Conservation (phyloP, 2,888 invertebrate genomes). For the Branchipolynoe longqiensis region DNA sequence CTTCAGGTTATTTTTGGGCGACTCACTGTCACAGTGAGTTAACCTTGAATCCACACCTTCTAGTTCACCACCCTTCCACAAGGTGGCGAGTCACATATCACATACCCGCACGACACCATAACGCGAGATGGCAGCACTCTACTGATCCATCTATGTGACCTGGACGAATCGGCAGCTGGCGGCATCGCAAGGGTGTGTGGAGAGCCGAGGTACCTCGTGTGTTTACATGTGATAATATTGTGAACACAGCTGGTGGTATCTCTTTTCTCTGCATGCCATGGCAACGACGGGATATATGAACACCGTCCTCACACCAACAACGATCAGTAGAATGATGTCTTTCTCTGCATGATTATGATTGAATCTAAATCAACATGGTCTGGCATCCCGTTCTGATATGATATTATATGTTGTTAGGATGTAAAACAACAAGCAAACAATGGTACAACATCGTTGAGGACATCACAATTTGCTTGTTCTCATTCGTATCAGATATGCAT, state of each 20-base stretch:
- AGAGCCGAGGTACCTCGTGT: constrained; percentile 69
- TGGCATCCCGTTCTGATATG: too few relatives aligned
- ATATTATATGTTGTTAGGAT: too few relatives aligned
- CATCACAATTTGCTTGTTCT: constrained; percentile 27
- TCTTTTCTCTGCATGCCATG: constrained; percentile 70
- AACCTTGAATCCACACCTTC: too few relatives aligned
- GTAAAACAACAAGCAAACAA: too few relatives aligned
- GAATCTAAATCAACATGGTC: neutral
- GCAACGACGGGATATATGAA: constrained; percentile 23
- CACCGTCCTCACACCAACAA: neutral
- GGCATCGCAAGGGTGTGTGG: neutral
- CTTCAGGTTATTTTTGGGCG: too few relatives aligned
- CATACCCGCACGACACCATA: too few relatives aligned
- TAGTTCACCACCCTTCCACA: too few relatives aligned
- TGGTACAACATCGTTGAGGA: neutral
- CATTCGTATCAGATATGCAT: constrained; percentile 88
- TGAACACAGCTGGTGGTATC: constrained; percentile 83
- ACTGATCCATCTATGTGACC: too few relatives aligned
- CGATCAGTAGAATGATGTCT: neutral
- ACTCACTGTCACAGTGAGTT: too few relatives aligned
- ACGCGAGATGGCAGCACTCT: too few relatives aligned
- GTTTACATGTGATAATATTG: constrained; percentile 83
- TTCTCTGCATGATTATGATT: neutral
- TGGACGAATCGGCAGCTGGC: too few relatives aligned
- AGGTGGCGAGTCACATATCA: too few relatives aligned